These are phyloP conservation scores for Chalcis sispes DNA, from an alignment of 2,888 invertebrate genomes.

Conservation along the genomic window DNA sequence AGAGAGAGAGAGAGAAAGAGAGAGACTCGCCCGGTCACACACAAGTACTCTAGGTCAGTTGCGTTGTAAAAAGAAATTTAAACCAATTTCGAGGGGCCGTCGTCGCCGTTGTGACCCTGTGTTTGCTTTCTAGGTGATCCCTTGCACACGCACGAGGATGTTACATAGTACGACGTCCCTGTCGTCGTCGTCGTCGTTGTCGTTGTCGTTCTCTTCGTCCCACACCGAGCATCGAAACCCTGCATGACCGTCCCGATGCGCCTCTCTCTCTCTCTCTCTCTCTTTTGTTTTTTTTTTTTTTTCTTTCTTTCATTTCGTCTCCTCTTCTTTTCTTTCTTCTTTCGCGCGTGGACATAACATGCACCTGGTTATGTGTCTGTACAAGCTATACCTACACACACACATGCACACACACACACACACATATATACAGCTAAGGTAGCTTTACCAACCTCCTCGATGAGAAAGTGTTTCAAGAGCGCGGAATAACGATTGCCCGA, in stretches of 20 bases:
- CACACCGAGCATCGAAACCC: slow-evolving; percentile 1
- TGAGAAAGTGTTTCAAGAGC: slow-evolving; percentile 43
- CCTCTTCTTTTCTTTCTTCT: too few relatives aligned
- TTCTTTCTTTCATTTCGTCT: neutral
- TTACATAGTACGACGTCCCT: too few relatives aligned
- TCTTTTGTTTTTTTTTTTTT: neutral
- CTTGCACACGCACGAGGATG: slow-evolving; percentile 3
- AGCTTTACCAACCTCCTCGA: neutral
- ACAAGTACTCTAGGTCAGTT: slow-evolving; percentile 58
- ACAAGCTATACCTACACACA: neutral
- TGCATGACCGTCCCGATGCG: neutral
- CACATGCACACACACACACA: neutral
- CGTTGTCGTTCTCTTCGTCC: too few relatives aligned
- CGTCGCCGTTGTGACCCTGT: neutral
- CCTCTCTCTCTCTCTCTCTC: neutral
- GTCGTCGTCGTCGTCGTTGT: too few relatives aligned
- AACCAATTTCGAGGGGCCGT: slow-evolving; percentile 62
- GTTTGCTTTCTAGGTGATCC: slow-evolving; percentile 61
- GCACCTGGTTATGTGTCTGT: too few relatives aligned
- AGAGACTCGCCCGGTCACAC: neutral
- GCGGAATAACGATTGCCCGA: slow-evolving; percentile 26
- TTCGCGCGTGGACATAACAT: too few relatives aligned
- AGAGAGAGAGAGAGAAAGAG: neutral
- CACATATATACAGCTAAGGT: neutral
- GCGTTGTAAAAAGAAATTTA: slow-evolving; percentile 62